Base-by-base conservation (phyloP, 2,113 vertebrate genomes). In the Gnathonemus echidnorhynchus region DNA sequence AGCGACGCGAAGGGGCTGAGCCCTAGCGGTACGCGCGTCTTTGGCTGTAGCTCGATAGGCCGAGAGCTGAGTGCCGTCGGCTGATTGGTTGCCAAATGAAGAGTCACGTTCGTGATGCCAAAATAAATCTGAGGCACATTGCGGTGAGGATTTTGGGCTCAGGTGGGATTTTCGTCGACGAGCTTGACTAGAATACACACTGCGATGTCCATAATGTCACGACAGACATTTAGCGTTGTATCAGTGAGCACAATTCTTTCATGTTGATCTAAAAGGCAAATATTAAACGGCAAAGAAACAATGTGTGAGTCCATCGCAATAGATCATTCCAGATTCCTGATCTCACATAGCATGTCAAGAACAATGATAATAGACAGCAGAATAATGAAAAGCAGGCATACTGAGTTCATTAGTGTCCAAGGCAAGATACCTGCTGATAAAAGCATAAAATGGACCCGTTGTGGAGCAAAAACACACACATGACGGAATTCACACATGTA, bases 31-130 rank as follows among this genome's bases (percentile, higher is more conserved):
- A 92, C 91, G 90, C 90, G 91, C 90, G 9, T 49, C 92, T 90
- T 88, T 91, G 93, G 91, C 92, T 92, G 49, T 92, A 92, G 92
- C 92, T 94, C 93, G 92, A 95, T 94, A 92, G 91, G 91, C 91
- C 58, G 90, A 90, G 92, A 91, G 92, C 92, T 91, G 91, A 35
- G 49, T 17, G 84, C 15, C 3, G 5, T 31, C 17, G 21, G 53
- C 42, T 46, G 48, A 42, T 86, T 85, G 77, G 31, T 90, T 17
- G 46, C 35, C 77, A 56, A 66, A 90, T 85, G 87, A 46, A 74
- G 58, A 31, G 13, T 74, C 3, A 2, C 17, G 88, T 89, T 87
- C 89, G 58, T 91, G 89, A 17, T 90, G 89, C 7, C 84, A 50
- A 91, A 15, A 45, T 70, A 83, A 90, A 90, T 88, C n/a, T 89